Base-by-base conservation (phyloP, 92 coral and sea anemone species). In the Metridium senile region DNA sequence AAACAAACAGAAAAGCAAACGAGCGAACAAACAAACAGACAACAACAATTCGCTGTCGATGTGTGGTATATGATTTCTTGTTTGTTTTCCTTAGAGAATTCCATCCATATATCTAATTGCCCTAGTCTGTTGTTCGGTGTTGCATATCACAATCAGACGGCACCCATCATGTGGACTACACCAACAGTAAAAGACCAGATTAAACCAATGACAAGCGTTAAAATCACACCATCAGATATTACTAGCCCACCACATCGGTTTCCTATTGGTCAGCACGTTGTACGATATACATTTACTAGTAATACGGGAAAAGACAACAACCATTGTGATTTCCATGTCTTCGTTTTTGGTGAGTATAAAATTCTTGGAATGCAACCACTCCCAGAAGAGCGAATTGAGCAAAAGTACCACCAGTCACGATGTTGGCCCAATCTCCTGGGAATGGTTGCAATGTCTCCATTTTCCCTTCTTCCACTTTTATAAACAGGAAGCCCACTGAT, bases 191-290 rank as follows among this genome's bases (percentile, higher is more conserved):
- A 1, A 1, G 45, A 63, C n/a, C 9, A 31, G 16, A 16, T 8
- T 1, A 28, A 28, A 1, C 9, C n/a, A 29, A 63, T 63, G 28
- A 63, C 69, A 28, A 29, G 17, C 69, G 20, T 63, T n/a, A 31
- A 28, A 31, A 63, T 31, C 31, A 58, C 30, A 7, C 65, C 65
- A 58, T 23, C 65, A 58, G 65, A 58, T 1, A 58, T 58, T 23
- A 58, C 31, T 58, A n/a, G 13, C 13, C 61, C 61, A 54, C 61
- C 61, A 3, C 23, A 54, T n/a, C 61, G 13, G 8, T 39, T 39
- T 13, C 49, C 49, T 63, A 28, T 63, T 31, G 69, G 69, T 16
- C 69, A 63, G 21, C 69, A 63, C 20, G 39, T 63, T 18, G 45
- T 63, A 7, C 39, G 43, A 13, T 63, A 63, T 31, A 63, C 69